Base-by-base conservation (phyloP, 2,113 vertebrate genomes). In the Atherinomorus stipes region DNA sequence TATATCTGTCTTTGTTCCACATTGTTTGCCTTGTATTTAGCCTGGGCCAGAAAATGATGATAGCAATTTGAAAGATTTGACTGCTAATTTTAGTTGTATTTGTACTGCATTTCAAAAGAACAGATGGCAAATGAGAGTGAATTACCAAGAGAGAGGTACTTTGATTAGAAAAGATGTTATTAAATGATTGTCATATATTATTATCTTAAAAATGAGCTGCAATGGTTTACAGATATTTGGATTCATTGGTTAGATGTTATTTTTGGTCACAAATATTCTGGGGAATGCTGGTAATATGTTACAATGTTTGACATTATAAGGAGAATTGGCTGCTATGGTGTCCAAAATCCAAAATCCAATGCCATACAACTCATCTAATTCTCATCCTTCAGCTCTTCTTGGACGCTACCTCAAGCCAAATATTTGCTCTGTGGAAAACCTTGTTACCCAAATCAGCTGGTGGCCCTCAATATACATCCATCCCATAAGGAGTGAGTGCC, bases 41-140 rank as follows among this genome's bases (percentile, higher is more conserved):
- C 95, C 93, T 92, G 92, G 92, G 94, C 94, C 91, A 94, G 94
- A 95, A 94, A 95, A 94, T 89, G 93, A 80, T 59, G 95, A 95
- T 93, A 40, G 79, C 74, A 38, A 81, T 78, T 82, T 70, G 47
- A 87, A 64, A 76, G 56, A 94, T 94, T 93, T 94, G 94, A 95
- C 94, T 71, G 86, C 94, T 95, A 96, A 97, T 96, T 96, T 96
- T 95, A 70, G 93, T 93, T 95, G 95, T 97, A 96, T 97, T 98
- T 97, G 97, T 95, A 94, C 89, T 94, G 93, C 90, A 92, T 95
- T 88, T 93, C 90, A 89, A 89, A 93, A 89, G 94, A 95, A 95
- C 92, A 94, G 95, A 95, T 95, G 93, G 95, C 93, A 96, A 96
- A 97, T 96, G 95, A 90, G 92, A 94, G 85, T 64, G 68, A 84